Conservation (phyloP, 2,113 vertebrate species). For the Corydoras maculifer region DNA sequence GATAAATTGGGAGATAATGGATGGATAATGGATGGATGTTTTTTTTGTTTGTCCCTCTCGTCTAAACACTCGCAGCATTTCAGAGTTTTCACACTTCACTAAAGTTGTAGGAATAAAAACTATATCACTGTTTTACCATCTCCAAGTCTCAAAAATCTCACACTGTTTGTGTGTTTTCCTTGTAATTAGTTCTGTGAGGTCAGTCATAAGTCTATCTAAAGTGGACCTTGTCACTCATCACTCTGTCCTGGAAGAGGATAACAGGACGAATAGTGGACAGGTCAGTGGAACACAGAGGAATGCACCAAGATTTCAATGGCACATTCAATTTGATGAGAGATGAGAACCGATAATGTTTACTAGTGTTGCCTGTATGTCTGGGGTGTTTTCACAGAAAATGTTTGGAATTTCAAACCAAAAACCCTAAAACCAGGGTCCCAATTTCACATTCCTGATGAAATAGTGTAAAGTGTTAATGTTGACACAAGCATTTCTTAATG, state of each 20-base stretch:
- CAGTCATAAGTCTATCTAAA: neutral
- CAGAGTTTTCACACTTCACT: conserved; percentile 1
- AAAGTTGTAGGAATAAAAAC: neutral
- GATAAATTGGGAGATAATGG: too few relatives aligned
- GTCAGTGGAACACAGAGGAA: conserved; percentile 27
- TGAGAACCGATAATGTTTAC: neutral
- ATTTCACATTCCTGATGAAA: neutral
- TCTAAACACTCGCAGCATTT: neutral
- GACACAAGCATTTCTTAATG: too few relatives aligned
- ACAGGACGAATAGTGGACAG: conserved; percentile 13
- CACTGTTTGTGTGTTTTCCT: neutral
- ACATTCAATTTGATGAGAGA: conserved; percentile 23
- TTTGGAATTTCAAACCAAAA: conserved; percentile 3
- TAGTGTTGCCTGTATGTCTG: conserved; percentile 10
- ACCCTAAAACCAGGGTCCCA: neutral
- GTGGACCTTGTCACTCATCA: conserved; percentile 17
- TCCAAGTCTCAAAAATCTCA: neutral
- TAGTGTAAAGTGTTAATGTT: too few relatives aligned
- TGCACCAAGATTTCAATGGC: conserved; percentile 31
- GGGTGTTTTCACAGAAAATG: conserved; percentile 9
- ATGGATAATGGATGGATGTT: neutral
- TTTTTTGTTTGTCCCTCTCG: neutral
- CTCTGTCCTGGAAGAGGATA: conserved; percentile 13
- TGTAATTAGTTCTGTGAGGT: neutral
- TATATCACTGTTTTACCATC: neutral